phyloP scores from a whole-genome alignment of 2,113 vertebrate genomes.

The Dermatemys mawii region DNA sequence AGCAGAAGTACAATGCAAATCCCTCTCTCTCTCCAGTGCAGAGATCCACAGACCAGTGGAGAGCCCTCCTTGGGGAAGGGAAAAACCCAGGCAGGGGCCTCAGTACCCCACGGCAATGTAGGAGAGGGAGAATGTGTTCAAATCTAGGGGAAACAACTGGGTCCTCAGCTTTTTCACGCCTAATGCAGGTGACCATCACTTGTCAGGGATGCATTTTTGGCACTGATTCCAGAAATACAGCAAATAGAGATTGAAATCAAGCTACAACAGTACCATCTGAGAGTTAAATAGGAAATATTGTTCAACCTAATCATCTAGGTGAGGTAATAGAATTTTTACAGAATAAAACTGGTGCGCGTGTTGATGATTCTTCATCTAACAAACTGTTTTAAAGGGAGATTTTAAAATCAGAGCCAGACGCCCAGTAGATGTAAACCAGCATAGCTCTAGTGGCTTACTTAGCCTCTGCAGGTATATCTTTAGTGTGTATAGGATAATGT shows the following conservation, averaged over 20 bases:
- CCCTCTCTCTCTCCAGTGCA: neutral
- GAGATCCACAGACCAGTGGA: neutral
- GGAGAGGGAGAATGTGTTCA: neutral
- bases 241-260: slow-evolving; percentile 24
- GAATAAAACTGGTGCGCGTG: neutral
- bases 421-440: neutral
- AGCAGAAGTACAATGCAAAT: neutral
- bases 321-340: slow-evolving; percentile 4
- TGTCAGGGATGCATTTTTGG: slow-evolving; percentile 33
- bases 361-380: neutral
- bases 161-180: neutral
- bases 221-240: slow-evolving; percentile 8
- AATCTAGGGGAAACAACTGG: slow-evolving; percentile 21
- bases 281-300: neutral
- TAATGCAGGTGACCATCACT: neutral
- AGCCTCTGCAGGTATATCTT: neutral
- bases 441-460: neutral
- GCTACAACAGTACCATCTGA: neutral
- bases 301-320: neutral
- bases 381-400: neutral
- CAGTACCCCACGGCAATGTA: neutral
- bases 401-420: neutral
- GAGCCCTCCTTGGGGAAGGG: neutral
- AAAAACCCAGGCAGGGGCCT: neutral
- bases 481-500: neutral